Conservation (phyloP, 2,888 invertebrate genomes). For the Operophtera brumata region DNA sequence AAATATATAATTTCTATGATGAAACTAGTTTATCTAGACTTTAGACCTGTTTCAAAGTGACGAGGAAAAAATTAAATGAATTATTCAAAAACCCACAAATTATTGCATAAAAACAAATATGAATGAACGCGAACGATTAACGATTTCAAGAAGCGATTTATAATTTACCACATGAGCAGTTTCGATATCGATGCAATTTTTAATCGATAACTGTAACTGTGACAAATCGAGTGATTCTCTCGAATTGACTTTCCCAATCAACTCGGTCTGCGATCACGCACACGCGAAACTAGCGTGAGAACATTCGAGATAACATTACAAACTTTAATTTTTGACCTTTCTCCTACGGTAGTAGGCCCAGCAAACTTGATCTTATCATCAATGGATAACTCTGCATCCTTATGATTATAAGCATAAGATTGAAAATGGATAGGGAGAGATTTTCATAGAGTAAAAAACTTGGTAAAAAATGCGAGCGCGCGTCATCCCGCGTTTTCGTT, state of each 20-base stretch:
- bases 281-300: slow-evolving; percentile 70
- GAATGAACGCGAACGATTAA: slow-evolving; percentile 26
- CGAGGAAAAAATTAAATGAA: slow-evolving; percentile 10
- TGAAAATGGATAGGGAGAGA: slow-evolving; percentile 14
- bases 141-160: slow-evolving; percentile 37
- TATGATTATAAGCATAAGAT: slow-evolving; percentile 19
- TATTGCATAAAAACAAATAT: slow-evolving; percentile 21
- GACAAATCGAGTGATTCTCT: slow-evolving; percentile 62
- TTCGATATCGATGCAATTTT: slow-evolving; percentile 45
- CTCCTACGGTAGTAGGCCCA: slow-evolving; percentile 49
- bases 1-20: too few species aligned
- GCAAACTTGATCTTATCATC: slow-evolving; percentile 14
- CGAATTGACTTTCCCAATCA: slow-evolving; percentile 60
- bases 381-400: slow-evolving; percentile 1
- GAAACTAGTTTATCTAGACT: too few species aligned
- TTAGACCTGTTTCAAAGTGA: background rate
- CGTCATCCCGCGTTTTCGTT: slow-evolving; percentile 72
- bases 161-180: slow-evolving; percentile 42
- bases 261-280: slow-evolving; percentile 52
- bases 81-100: slow-evolving; percentile 8
- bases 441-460: slow-evolving; percentile 31
- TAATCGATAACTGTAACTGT: slow-evolving; percentile 51
- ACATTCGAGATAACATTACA: slow-evolving; percentile 62
- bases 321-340: slow-evolving; percentile 65
- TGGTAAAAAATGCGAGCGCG: slow-evolving; percentile 57